Conservation (phyloP, 2,888 invertebrate genomes). For the Ramazzottius varieornatus region DNA sequence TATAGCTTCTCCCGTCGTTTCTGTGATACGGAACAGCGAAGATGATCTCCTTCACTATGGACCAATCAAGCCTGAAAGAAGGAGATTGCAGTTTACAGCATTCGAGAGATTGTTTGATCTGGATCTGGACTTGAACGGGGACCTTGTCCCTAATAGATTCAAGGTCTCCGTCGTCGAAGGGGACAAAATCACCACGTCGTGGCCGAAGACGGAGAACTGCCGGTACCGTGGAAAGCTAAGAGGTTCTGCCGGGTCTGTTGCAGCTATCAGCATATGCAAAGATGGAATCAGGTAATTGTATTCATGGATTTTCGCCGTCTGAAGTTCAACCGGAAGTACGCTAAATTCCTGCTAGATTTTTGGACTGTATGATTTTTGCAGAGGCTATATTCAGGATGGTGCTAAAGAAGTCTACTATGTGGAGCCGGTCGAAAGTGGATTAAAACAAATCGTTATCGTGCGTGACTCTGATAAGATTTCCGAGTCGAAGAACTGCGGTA, state of each 20-base stretch:
- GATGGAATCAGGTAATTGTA: slow-evolving; percentile 14
- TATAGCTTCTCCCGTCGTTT: not conserved
- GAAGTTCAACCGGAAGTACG: not conserved
- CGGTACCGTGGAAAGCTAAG: slow-evolving; percentile 49
- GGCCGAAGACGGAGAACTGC: slow-evolving; percentile 32
- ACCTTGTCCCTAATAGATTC: not conserved
- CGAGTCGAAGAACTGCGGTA: not conserved
- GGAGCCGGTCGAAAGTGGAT: not conserved
- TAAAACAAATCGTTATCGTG: not conserved
- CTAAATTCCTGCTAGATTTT: too few species aligned
- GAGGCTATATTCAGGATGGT: not conserved
- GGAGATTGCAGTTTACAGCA: not conserved
- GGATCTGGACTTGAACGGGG: not conserved
- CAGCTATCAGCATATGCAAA: slow-evolving; percentile 53
- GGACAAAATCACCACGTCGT: not conserved
- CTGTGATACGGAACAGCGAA: not conserved
- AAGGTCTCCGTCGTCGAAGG: not conserved
- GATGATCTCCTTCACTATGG: not conserved
- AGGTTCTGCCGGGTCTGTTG: slow-evolving; percentile 42
- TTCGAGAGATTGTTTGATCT: not conserved
- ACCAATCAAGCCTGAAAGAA: not conserved
- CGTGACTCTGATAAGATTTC: not conserved
- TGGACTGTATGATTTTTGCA: not conserved
- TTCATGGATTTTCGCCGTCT: not conserved
- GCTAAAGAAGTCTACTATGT: not conserved